Conservation (phyloP, 1,140 invertebrate species). For the Monomorium pharaonis region DNA sequence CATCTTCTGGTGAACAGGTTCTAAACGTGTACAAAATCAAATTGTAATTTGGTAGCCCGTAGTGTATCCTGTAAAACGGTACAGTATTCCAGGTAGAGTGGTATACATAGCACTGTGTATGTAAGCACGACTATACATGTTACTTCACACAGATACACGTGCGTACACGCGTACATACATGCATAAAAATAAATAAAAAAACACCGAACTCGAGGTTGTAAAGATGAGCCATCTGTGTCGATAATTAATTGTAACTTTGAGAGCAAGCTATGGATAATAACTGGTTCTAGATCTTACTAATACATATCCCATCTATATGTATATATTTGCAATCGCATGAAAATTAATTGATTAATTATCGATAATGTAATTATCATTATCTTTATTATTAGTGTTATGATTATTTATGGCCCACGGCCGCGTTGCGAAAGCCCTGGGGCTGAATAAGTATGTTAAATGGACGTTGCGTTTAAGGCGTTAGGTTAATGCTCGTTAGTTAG, state of each 20-base stretch:
- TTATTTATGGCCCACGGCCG: constrained; percentile 68
- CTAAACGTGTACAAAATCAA: constrained; percentile 83
- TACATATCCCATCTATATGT: constrained; percentile 84
- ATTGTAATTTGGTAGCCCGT: constrained; percentile 79
- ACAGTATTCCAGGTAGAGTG: constrained; percentile 79
- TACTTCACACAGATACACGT: constrained; percentile 3
- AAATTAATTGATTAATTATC: constrained; percentile 78
- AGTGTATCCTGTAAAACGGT: constrained; percentile 77
- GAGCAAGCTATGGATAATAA: constrained; percentile 44
- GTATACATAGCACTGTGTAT: constrained; percentile 69
- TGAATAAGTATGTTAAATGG: constrained; percentile 69
- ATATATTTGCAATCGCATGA: constrained; percentile 83
- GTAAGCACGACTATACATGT: constrained; percentile 57
- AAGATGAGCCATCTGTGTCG: constrained; percentile 76
- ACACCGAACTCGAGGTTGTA: constrained; percentile 78
- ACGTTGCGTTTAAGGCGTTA: constrained; percentile 79
- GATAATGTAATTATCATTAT: constrained; percentile 79
- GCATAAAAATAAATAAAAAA: too few relatives aligned
- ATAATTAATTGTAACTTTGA: constrained; percentile 72
- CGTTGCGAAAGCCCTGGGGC: constrained; percentile 67
- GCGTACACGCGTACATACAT: background rate
- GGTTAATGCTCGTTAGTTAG: constrained; percentile 77
- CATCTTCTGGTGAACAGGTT: constrained; percentile 73
- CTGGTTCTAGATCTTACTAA: constrained; percentile 67
- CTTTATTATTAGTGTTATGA: constrained; percentile 74